These are phyloP conservation scores for Formicarius rufipectus DNA, from an alignment of 2,113 vertebrate genomes.

Conservation along the genomic window DNA sequence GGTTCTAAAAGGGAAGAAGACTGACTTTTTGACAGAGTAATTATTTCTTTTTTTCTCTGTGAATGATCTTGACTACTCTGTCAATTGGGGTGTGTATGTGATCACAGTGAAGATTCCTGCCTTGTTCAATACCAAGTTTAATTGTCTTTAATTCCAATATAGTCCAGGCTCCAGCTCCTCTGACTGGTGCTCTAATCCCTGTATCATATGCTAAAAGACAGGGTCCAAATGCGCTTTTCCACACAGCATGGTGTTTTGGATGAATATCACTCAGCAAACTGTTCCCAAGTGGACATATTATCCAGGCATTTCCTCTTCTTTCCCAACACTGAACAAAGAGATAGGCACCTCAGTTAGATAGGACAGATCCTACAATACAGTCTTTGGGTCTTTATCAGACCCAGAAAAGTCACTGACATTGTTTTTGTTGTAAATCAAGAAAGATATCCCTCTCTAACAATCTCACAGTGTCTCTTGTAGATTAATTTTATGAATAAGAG, in stretches of 20 bases:
- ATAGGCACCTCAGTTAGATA: background rate
- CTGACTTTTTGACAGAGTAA: background rate
- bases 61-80: background rate
- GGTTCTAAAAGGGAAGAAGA: background rate
- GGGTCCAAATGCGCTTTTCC: background rate
- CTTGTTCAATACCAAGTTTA: background rate
- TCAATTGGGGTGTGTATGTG: background rate
- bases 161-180: background rate
- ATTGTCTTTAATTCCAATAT: background rate
- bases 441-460: background rate
- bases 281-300: background rate
- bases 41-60: background rate
- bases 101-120: background rate
- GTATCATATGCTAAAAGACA: background rate
- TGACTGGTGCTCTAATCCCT: background rate
- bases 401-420: background rate
- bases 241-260: fast-evolving
- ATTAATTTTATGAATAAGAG: background rate
- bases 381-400: background rate
- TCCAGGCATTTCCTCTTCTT: background rate
- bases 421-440: background rate
- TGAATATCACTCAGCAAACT: background rate
- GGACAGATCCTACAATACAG: background rate
- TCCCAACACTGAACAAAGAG: background rate
- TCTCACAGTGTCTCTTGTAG: background rate